Evolutionary conservation across 2,113 vertebrate species (phyloP).

Genomic region (cattle (Bos taurus)): ARS-UCD2.0 NC_037338.1:71824001-71824500

Average conservation of each 20-base stretch:
- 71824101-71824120: background rate
- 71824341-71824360: conserved; percentile 7
- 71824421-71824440: background rate
- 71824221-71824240: background rate
- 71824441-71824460: conserved; percentile 23
- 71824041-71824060: background rate
- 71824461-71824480: background rate
- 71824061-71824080: background rate
- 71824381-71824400: conserved; percentile 2
- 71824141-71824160: background rate
- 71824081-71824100: background rate
- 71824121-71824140: background rate
- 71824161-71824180: background rate
- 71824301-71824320: background rate
- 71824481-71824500: background rate
- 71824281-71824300: background rate
- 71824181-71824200: background rate
- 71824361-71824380: conserved; percentile 40
- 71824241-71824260: background rate
- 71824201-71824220: background rate
- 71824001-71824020: background rate
- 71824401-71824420: background rate
- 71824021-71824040: background rate
- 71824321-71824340: background rate
- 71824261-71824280: background rate